These are phyloP conservation scores for Phymastichus coffea DNA, from an alignment of 1,140 invertebrate species.

Conservation along the genomic window DNA sequence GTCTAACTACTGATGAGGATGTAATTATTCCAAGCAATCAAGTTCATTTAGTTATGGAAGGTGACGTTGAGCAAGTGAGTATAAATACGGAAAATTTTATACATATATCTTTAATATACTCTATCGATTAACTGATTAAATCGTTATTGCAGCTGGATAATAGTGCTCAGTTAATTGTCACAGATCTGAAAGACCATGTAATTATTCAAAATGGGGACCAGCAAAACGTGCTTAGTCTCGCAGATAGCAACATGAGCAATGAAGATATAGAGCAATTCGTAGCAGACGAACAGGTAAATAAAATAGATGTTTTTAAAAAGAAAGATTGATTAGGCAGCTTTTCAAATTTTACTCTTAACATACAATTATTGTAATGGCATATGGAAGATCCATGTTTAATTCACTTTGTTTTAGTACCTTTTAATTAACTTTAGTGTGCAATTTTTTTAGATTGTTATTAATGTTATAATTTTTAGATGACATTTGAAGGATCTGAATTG, in stretches of 20 bases:
- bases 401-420: no score
- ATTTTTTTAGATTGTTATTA: no score
- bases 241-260: constrained; percentile 42
- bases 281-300: constrained; percentile 56
- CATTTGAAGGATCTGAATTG: constrained; percentile 5
- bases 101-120: background rate
- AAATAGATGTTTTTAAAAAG: constrained; percentile 8
- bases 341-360: no score
- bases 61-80: constrained; percentile 40
- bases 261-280: constrained; percentile 58
- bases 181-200: constrained; percentile 60
- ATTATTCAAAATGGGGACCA: constrained; percentile 55
- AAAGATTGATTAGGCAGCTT: no score
- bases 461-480: background rate
- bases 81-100: background rate
- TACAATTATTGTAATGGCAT: background rate
- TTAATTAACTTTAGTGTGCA: no score
- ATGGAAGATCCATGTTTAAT: background rate
- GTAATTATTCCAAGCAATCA: constrained; percentile 48
- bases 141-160: constrained; percentile 13
- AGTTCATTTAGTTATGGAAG: constrained; percentile 52
- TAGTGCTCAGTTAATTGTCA: constrained; percentile 39
- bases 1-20: constrained; percentile 63
- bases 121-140: background rate
- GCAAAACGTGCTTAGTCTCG: constrained; percentile 47